These are phyloP conservation scores for Chauna torquata DNA, from an alignment of 2,113 vertebrate species.

Conservation along the genomic window DNA sequence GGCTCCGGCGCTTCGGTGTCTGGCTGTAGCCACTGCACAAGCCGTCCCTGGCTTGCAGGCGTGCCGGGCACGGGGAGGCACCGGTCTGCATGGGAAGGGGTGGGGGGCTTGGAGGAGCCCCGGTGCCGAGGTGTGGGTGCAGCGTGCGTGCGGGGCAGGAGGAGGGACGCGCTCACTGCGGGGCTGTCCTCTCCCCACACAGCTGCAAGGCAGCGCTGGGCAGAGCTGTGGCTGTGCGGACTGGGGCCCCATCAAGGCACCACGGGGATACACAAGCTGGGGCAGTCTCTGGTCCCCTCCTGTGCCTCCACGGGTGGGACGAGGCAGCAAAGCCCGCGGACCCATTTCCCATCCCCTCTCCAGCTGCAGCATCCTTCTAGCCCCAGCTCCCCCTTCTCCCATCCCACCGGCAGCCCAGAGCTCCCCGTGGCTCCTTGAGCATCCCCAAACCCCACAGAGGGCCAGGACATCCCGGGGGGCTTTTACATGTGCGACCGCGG, in stretches of 20 bases:
- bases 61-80: accelerated
- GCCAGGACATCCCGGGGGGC: background rate
- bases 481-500: background rate
- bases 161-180: background rate
- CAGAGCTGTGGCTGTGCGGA: background rate
- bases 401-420: accelerated
- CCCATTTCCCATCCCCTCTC: background rate
- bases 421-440: background rate
- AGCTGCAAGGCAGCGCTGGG: background rate
- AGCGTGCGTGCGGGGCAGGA: too few relatives aligned
- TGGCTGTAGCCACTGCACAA: background rate
- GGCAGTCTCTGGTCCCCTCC: background rate
- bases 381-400: background rate
- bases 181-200: background rate
- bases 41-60: background rate
- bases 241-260: background rate
- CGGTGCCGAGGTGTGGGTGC: too few relatives aligned
- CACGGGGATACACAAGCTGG: background rate
- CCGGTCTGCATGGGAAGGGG: background rate
- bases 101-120: too few relatives aligned
- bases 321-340: background rate
- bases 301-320: background rate
- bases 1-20: accelerated
- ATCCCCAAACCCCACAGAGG: background rate
- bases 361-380: background rate